These are phyloP conservation scores for Hybognathus amarus DNA, from an alignment of 2,797 vertebrate genomes.

Conservation along the genomic window DNA sequence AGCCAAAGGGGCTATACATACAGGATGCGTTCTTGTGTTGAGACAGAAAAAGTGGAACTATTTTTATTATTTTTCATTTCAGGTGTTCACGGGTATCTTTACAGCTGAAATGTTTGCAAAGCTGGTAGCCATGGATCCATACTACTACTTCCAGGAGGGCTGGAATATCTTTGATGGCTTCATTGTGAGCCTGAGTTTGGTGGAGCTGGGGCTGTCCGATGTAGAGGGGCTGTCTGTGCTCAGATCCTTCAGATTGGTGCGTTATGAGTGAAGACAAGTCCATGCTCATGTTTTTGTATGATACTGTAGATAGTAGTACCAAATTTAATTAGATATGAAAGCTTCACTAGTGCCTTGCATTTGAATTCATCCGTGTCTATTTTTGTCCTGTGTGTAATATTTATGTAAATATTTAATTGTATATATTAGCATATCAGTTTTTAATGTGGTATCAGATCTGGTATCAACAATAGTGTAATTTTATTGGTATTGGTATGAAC, in stretches of 20 bases:
- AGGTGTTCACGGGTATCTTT: slow-evolving; percentile 99
- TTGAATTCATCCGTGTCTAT: background rate
- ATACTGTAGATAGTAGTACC: background rate
- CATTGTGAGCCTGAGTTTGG: slow-evolving; percentile 97
- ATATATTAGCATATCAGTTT: background rate
- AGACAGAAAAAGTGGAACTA: background rate
- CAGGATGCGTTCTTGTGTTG: background rate
- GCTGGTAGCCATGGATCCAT: slow-evolving; percentile 97
- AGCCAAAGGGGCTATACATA: background rate
- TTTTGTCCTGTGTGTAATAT: background rate
- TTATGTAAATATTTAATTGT: background rate
- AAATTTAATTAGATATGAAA: background rate
- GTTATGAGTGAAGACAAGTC: slow-evolving; percentile 37
- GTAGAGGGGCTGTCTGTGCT: slow-evolving; percentile 98
- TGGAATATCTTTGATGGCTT: slow-evolving; percentile 99
- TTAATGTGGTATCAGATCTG: background rate
- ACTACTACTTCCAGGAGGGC: slow-evolving; percentile 98
- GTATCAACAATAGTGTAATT: background rate
- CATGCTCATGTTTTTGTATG: background rate
- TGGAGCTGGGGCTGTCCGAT: slow-evolving; percentile 90
- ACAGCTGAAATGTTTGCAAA: slow-evolving; percentile 98
- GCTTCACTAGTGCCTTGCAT: background rate
- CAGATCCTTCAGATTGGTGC: slow-evolving; percentile 98
- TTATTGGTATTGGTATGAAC: background rate
- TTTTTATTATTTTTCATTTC: slow-evolving; percentile 9